phyloP scores from a whole-genome alignment of 2,888 invertebrate genomes.

The Lordiphosa andalusiaca region DNA sequence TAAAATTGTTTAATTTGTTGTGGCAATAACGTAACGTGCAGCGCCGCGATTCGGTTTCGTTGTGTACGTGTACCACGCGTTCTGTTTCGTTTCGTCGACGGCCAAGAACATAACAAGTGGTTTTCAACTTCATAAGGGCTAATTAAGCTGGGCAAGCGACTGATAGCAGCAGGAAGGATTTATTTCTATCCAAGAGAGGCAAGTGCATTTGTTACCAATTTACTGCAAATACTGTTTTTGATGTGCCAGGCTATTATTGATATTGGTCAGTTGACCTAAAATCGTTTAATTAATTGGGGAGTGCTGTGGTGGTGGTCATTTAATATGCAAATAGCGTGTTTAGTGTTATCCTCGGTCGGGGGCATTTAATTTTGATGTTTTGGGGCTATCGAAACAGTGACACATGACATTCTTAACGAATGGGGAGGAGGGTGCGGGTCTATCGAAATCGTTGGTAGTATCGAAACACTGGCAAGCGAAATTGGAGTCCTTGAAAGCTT shows the following conservation, averaged over 20 bases:
- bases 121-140: conserved; percentile 47
- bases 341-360: not conserved
- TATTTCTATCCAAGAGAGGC: conserved; percentile 11
- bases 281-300: not conserved
- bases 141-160: conserved; percentile 14
- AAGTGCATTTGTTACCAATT: conserved; percentile 5
- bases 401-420: too few species aligned
- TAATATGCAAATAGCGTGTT: conserved; percentile 10
- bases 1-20: too few species aligned
- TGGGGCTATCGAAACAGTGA: conserved; percentile 50
- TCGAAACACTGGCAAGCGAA: conserved; percentile 45
- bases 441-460: conserved; percentile 26
- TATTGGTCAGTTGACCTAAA: too few species aligned
- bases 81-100: conserved; percentile 40
- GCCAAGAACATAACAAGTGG: conserved; percentile 62
- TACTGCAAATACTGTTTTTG: too few species aligned
- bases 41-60: conserved; percentile 3
- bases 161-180: conserved; percentile 1
- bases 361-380: conserved; percentile 16
- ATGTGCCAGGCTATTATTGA: too few species aligned
- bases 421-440: conserved; percentile 9
- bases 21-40: not conserved
- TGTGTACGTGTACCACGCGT: conserved; percentile 26
- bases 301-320: conserved; percentile 5
- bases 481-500: conserved; percentile 63